phyloP scores from a whole-genome alignment of 2,113 vertebrate genomes.

The Ameiurus melas region DNA sequence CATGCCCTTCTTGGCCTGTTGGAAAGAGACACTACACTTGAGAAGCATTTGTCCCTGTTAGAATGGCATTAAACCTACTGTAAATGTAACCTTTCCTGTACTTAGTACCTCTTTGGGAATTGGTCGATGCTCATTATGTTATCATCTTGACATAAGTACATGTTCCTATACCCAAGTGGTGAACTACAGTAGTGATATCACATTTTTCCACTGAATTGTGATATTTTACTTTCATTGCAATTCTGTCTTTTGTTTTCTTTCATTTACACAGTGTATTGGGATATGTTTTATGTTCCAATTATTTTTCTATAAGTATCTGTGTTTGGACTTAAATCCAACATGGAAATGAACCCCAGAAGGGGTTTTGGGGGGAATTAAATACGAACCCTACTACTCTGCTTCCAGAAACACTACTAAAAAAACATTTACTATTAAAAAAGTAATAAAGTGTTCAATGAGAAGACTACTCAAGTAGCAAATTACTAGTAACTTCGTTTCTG shows the following conservation, averaged over 20 bases:
- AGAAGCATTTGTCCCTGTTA: constrained; percentile 17
- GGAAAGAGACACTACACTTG: constrained; percentile 43
- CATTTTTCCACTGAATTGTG: neutral
- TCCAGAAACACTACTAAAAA: too few species aligned
- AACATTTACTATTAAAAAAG: too few species aligned
- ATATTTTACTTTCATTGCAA: neutral
- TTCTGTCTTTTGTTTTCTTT: neutral
- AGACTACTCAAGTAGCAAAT: too few species aligned
- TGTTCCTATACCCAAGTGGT: neutral
- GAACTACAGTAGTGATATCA: neutral
- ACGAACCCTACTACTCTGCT: neutral
- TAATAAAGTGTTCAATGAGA: too few species aligned
- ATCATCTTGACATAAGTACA: constrained; percentile 9
- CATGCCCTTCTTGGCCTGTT: constrained; percentile 1
- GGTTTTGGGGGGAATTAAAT: neutral
- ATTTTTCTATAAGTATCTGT: neutral
- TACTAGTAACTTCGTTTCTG: too few species aligned
- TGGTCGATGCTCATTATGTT: constrained; percentile 19
- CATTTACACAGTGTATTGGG: neutral
- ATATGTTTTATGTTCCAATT: neutral
- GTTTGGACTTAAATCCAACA: neutral
- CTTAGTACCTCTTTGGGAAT: constrained; percentile 11
- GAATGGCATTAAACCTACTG: constrained; percentile 21
- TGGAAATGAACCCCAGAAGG: neutral
- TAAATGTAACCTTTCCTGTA: constrained; percentile 16